Evolutionary conservation across 2,888 invertebrate genomes (phyloP).

Genomic region (Ochlodes sylvanus): DNA sequence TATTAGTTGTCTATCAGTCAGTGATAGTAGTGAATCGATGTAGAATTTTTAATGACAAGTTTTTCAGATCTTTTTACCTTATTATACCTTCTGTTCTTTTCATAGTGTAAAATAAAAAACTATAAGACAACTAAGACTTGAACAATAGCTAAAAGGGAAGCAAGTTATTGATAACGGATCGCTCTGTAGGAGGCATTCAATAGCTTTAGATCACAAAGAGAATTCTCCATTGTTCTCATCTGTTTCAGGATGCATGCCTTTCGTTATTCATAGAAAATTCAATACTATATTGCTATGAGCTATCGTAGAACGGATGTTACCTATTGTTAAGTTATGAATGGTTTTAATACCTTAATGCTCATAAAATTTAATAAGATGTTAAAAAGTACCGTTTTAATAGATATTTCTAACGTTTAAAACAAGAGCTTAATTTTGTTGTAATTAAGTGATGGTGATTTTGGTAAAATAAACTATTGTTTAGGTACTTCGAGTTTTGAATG

Average conservation of each 20-base stretch:
- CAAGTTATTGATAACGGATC: slow-evolving; percentile 11
- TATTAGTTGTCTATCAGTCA: no score
- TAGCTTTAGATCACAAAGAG: slow-evolving; percentile 20
- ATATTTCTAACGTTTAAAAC: no score
- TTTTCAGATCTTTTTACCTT: background rate
- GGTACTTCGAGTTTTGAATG: no score
- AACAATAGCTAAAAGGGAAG: background rate
- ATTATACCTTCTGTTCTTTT: background rate
- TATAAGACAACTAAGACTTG: background rate
- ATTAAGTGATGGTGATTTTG: no score
- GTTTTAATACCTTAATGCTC: background rate
- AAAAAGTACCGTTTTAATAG: no score
- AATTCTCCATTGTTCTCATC: slow-evolving; percentile 5
- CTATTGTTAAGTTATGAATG: background rate
- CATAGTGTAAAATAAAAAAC: background rate
- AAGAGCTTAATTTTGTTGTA: no score
- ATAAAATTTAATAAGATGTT: no score
- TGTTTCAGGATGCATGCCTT: slow-evolving; percentile 3
- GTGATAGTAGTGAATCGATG: no score
- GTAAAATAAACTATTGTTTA: no score
- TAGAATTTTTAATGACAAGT: no score
- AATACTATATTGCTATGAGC: background rate
- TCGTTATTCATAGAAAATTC: slow-evolving; percentile 3
- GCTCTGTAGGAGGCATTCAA: slow-evolving; percentile 15
- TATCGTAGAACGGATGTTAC: background rate